These are phyloP conservation scores for Cinclus cinclus DNA, from an alignment of 2,113 vertebrate genomes.

Conservation along the genomic window DNA sequence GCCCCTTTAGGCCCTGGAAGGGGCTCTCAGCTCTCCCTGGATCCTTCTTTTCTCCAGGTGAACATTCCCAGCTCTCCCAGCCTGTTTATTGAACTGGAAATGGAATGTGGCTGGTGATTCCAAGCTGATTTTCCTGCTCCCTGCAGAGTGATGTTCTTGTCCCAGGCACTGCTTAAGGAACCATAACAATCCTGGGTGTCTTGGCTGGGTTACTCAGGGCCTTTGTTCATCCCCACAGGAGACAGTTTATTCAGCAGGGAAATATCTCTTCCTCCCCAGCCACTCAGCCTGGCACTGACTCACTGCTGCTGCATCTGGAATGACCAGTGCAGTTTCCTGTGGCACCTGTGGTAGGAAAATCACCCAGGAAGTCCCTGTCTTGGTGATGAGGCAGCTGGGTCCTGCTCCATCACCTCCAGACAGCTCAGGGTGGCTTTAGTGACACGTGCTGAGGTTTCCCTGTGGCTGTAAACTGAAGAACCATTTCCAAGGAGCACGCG, in stretches of 20 bases:
- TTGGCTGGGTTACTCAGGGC: background rate
- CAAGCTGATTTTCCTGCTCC: background rate
- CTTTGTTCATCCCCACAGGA: background rate
- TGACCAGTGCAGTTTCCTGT: constrained; percentile 26
- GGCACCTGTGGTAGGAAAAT: background rate
- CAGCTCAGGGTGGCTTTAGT: background rate
- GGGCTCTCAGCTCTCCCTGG: background rate
- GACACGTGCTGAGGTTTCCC: background rate
- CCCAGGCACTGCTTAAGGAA: background rate
- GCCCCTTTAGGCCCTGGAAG: fast-evolving
- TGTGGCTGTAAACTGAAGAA: background rate
- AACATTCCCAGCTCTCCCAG: background rate
- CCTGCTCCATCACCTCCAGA: background rate
- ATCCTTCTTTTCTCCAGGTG: background rate
- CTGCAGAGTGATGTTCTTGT: background rate
- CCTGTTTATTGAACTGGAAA: background rate
- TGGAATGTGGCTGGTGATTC: background rate
- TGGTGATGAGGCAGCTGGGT: background rate
- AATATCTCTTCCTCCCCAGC: background rate
- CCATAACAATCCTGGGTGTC: background rate
- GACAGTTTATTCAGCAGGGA: background rate
- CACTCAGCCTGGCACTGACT: background rate
- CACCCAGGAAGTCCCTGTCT: background rate
- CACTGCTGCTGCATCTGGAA: background rate
- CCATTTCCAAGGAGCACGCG: background rate